phyloP scores from a whole-genome alignment of 2,113 vertebrate species.

The Camelus dromedarius region DNA sequence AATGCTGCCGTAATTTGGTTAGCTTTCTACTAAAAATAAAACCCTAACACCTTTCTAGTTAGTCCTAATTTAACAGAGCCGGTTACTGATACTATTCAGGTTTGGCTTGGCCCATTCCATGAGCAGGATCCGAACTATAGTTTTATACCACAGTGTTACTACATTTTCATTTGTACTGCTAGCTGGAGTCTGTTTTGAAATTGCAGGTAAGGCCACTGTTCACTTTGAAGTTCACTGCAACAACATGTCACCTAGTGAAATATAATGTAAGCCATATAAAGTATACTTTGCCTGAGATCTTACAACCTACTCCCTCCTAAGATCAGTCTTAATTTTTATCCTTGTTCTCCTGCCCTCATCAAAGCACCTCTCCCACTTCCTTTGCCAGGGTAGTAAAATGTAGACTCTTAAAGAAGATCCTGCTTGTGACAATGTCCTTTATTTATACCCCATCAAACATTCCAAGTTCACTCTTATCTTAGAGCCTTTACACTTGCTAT shows the following conservation, averaged over 20 bases:
- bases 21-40: neutral
- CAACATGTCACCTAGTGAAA: neutral
- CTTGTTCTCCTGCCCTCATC: neutral
- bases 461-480: neutral
- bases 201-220: neutral
- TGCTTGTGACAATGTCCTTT: neutral
- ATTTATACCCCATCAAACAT: neutral
- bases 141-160: neutral
- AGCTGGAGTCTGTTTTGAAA: neutral
- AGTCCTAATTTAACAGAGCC: neutral
- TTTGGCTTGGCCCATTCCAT: neutral
- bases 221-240: neutral
- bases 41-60: neutral
- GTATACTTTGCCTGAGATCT: neutral
- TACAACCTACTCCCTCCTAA: neutral
- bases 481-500: neutral
- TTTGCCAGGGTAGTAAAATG: neutral
- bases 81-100: neutral
- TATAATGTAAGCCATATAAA: accelerated
- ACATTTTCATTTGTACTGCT: neutral
- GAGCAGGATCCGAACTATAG: neutral
- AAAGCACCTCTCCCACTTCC: neutral
- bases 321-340: neutral
- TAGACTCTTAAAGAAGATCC: neutral
- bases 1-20: neutral